These are phyloP conservation scores for Picus viridis DNA, from an alignment of 2,797 vertebrate species.

Conservation along the genomic window DNA sequence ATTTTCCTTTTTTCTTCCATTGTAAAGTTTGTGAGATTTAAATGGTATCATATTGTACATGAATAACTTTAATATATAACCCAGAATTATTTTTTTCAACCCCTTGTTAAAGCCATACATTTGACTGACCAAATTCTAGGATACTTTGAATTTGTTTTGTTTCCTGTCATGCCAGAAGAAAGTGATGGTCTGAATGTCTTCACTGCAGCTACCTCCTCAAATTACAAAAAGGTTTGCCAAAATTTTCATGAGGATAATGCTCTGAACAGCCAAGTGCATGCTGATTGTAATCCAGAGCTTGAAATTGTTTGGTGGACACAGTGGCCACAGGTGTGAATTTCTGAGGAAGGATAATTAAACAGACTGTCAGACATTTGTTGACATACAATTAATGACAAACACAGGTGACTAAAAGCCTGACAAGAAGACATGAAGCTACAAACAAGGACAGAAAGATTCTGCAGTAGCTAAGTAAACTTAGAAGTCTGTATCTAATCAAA, in stretches of 20 bases:
- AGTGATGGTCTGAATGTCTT: background rate
- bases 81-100: slow-evolving; percentile 35
- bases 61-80: slow-evolving; percentile 28
- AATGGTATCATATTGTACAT: background rate
- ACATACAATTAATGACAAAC: background rate
- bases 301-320: background rate
- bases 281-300: background rate
- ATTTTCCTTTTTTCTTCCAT: background rate
- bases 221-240: background rate
- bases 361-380: background rate
- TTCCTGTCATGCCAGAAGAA: background rate
- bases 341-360: background rate
- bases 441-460: background rate
- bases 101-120: background rate
- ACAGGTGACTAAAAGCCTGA: background rate
- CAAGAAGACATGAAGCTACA: background rate
- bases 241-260: background rate
- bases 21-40: slow-evolving; percentile 1
- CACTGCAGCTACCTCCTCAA: background rate
- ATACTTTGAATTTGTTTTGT: slow-evolving; percentile 11
- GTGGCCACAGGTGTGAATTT: background rate
- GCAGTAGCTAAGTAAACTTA: background rate
- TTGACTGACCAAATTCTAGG: background rate
- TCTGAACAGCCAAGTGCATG: background rate
- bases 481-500: background rate